Percentiles rank a stretch among this genome's conserved stretches.
phyloP scores from a whole-genome alignment of 2,113 vertebrate genomes.

The Heterotis niloticus region DNA sequence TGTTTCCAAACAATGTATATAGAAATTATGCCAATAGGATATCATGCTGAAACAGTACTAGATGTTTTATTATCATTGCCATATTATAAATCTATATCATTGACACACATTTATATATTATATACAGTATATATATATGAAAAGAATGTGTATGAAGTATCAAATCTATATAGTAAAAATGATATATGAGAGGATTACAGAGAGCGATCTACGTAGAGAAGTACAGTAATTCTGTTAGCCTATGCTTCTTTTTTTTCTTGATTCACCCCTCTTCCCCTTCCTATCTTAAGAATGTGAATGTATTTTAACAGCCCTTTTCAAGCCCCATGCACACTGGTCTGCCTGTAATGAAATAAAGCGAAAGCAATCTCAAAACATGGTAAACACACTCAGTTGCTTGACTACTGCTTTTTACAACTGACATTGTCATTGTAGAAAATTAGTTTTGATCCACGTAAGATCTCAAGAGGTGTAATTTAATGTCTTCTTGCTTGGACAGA shows the following conservation, averaged over 20 bases:
- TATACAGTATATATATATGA: conserved; percentile 35
- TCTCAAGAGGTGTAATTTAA: not conserved
- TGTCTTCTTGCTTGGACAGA: not conserved
- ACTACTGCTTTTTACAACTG: conserved; percentile 6
- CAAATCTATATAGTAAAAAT: conserved; percentile 49
- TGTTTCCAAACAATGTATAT: conserved; percentile 41
- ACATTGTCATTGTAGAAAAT: conserved; percentile 14
- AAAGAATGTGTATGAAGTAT: conserved; percentile 28
- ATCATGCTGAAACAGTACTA: conserved; percentile 51
- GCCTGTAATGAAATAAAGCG: conserved; percentile 67
- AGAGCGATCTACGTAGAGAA: conserved; percentile 58
- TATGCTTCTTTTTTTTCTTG: conserved; percentile 64
- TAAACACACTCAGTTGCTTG: not conserved
- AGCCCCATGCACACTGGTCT: conserved; percentile 47
- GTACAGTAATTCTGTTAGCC: conserved; percentile 47
- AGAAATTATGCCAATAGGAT: conserved; percentile 54
- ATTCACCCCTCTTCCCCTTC: conserved; percentile 55
- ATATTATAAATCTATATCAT: conserved; percentile 58
- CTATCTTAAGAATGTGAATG: conserved; percentile 65
- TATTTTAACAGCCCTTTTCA: conserved; percentile 51
- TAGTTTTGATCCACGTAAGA: not conserved
- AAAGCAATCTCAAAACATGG: conserved; percentile 45
- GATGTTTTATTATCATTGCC: conserved; percentile 57
- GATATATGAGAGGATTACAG: conserved; percentile 46
- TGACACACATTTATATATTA: conserved; percentile 24